These are phyloP conservation scores for Leucoraja erinaceus DNA, from an alignment of 2,113 vertebrate species.

Conservation along the genomic window DNA sequence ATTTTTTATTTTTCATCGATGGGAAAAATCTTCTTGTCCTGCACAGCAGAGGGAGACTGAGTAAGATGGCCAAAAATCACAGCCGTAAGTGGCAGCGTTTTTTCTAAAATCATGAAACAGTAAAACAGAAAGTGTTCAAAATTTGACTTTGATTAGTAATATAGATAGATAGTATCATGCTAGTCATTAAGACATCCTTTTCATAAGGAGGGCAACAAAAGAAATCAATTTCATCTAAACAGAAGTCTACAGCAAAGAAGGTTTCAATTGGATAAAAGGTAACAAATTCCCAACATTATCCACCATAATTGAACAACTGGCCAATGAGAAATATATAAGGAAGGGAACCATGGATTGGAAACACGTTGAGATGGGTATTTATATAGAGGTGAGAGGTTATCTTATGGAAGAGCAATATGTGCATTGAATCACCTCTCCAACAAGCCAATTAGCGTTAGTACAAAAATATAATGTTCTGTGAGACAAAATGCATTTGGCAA, in stretches of 20 bases:
- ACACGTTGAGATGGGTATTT: not conserved
- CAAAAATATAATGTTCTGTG: not conserved
- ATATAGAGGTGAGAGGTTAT: not conserved
- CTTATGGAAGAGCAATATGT: not conserved
- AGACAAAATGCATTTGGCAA: not conserved
- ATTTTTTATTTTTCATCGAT: too few species aligned
- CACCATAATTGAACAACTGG: not conserved
- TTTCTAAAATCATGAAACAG: too few species aligned
- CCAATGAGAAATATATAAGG: not conserved
- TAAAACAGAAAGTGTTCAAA: too few species aligned
- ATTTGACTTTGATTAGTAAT: too few species aligned
- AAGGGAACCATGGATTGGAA: not conserved
- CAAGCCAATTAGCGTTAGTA: not conserved
- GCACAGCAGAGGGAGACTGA: too few species aligned
- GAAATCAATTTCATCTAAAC: not conserved
- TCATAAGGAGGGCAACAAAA: not conserved
- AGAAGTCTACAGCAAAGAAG: not conserved
- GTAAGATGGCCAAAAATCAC: too few species aligned
- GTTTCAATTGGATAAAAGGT: not conserved
- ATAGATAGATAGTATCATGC: too few species aligned
- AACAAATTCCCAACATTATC: not conserved
- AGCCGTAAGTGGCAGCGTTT: too few species aligned
- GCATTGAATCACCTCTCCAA: not conserved
- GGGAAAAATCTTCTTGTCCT: too few species aligned
- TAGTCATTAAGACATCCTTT: not conserved